These are phyloP conservation scores for Poeciliopsis turneri DNA, from an alignment of 2,797 vertebrate genomes.

Conservation along the genomic window DNA sequence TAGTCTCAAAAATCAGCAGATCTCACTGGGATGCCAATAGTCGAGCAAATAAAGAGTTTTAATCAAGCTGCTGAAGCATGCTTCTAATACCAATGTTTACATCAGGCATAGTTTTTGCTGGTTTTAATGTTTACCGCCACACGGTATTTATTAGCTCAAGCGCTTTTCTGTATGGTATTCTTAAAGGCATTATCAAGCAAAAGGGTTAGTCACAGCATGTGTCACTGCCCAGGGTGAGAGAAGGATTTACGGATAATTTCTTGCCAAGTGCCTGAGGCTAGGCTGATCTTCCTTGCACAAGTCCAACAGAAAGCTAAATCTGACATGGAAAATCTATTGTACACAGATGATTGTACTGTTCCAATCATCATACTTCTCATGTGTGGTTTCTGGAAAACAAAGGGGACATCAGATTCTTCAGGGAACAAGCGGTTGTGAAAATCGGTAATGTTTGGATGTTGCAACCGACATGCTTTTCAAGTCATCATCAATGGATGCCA, in stretches of 20 bases:
- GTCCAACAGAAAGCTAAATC: slow-evolving; percentile 51
- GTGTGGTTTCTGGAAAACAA: slow-evolving; percentile 38
- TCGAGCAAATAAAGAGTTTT: slow-evolving; percentile 38
- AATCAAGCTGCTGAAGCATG: slow-evolving; percentile 47
- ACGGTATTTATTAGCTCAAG: slow-evolving; percentile 57
- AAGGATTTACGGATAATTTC: slow-evolving; percentile 69
- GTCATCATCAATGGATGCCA: slow-evolving; percentile 56
- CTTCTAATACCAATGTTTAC: slow-evolving; percentile 42
- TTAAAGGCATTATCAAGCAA: slow-evolving; percentile 57
- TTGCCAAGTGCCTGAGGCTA: slow-evolving; percentile 64
- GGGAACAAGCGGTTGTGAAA: slow-evolving; percentile 23
- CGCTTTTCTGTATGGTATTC: slow-evolving; percentile 54
- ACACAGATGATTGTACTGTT: slow-evolving; percentile 32
- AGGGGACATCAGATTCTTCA: not conserved
- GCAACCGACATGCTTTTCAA: slow-evolving; percentile 41
- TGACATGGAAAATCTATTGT: slow-evolving; percentile 57
- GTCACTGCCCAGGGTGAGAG: slow-evolving; percentile 64
- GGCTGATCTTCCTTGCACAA: slow-evolving; percentile 47
- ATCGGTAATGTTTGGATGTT: slow-evolving; percentile 43
- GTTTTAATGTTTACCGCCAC: slow-evolving; percentile 37
- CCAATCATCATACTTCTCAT: slow-evolving; percentile 30
- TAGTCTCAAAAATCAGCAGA: slow-evolving; percentile 54
- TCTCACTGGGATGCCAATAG: slow-evolving; percentile 39
- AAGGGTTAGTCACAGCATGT: slow-evolving; percentile 72
- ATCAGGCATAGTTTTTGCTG: slow-evolving; percentile 36